A percentile compares a stretch with the other conserved stretches of the same genome.
Evolutionary conservation across 2,113 vertebrate species (phyloP).

Genomic region (Sorex fumeus): DNA sequence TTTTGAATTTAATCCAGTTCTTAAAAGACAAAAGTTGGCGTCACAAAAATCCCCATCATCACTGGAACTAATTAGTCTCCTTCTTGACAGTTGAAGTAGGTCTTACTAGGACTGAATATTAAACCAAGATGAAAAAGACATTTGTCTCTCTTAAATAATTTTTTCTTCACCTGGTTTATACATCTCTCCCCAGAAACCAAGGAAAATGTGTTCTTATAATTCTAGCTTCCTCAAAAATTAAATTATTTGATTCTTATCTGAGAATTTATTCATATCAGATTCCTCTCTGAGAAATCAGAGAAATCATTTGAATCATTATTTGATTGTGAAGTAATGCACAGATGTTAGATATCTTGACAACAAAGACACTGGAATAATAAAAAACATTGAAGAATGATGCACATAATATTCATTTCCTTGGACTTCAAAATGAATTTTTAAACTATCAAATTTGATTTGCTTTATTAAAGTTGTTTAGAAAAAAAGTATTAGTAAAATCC

Average conservation of each 20-base stretch:
- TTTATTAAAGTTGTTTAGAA: background rate
- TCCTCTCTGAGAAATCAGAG: no score
- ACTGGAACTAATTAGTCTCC: conserved; percentile 67
- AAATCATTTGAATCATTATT: background rate
- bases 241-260: conserved; percentile 40
- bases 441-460: background rate
- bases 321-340: background rate
- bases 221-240: conserved; percentile 12
- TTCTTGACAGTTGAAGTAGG: conserved; percentile 65
- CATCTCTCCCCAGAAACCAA: conserved; percentile 3
- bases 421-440: background rate
- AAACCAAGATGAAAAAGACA: conserved; percentile 31
- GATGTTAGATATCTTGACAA: conserved; percentile 19
- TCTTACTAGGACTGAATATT: conserved; percentile 52
- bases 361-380: background rate
- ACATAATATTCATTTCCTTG: background rate
- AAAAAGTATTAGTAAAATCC: background rate
- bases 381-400: conserved; percentile 9
- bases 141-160: background rate
- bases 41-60: conserved; percentile 36
- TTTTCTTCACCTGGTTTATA: background rate
- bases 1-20: conserved; percentile 76
- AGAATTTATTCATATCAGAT: no score
- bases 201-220: background rate
- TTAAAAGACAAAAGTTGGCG: conserved; percentile 69